phyloP scores from a whole-genome alignment of 2,797 vertebrate species.

The Triplophysa bombifrons region DNA sequence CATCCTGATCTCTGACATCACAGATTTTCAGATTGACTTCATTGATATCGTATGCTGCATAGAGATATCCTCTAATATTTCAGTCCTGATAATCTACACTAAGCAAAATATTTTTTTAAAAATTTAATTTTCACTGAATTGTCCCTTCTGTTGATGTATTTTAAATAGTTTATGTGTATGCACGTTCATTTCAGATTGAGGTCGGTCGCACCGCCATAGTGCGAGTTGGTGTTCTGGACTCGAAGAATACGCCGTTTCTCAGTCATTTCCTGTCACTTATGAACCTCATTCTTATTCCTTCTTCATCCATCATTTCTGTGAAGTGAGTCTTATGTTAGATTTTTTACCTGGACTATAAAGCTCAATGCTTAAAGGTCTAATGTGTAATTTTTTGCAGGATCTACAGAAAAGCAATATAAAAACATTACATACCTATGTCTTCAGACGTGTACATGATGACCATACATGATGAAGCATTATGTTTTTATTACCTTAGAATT shows the following conservation, averaged over 20 bases:
- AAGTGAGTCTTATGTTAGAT: slow-evolving; percentile 51
- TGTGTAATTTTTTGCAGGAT: too few species aligned
- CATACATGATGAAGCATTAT: too few species aligned
- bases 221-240: slow-evolving; percentile 67
- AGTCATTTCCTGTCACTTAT: slow-evolving; percentile 71
- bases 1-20: slow-evolving; percentile 69
- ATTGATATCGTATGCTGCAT: slow-evolving; percentile 67
- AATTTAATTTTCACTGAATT: background rate
- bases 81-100: background rate
- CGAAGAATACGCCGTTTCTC: slow-evolving; percentile 61
- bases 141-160: slow-evolving; percentile 4
- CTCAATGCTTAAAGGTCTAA: background rate
- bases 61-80: background rate
- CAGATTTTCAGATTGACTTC: slow-evolving; percentile 71
- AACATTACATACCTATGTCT: too few species aligned
- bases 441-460: too few species aligned
- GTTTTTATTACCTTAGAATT: too few species aligned
- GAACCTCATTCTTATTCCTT: slow-evolving; percentile 68
- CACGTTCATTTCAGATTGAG: slow-evolving; percentile 66
- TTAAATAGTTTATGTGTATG: slow-evolving; percentile 12
- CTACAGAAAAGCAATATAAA: too few species aligned
- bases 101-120: background rate
- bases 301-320: slow-evolving; percentile 69
- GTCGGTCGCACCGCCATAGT: slow-evolving; percentile 67
- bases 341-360: background rate